phyloP scores from a whole-genome alignment of 2,797 vertebrate species.

The Poeciliopsis paucimaculata region DNA sequence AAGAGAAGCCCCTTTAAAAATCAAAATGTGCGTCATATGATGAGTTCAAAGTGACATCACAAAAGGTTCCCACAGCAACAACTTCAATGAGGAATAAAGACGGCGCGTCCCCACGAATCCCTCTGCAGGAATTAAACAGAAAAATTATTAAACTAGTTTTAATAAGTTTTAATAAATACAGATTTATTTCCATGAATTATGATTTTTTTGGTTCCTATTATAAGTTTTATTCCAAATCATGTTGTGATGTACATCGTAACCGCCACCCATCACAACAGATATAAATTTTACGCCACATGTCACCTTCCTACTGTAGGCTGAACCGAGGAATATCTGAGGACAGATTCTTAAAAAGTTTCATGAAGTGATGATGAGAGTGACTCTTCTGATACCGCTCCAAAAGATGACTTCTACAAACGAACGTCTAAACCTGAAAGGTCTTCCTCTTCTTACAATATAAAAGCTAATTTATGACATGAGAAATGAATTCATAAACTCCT shows the following conservation, averaged over 20 bases:
- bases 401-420: constrained; percentile 3
- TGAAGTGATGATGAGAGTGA: neutral
- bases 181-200: no score
- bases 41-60: neutral
- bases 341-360: neutral
- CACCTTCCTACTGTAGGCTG: neutral
- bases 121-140: neutral
- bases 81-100: neutral
- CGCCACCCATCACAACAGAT: no score
- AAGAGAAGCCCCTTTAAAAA: neutral
- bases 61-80: no score
- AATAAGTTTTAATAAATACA: no score
- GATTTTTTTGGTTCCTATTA: no score
- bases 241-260: no score
- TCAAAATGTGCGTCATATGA: neutral
- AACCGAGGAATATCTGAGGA: neutral
- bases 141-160: neutral
- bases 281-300: no score
- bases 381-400: neutral
- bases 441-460: constrained; percentile 4
- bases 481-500: constrained; percentile 40
- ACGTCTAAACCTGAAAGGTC: constrained; percentile 13
- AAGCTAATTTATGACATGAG: constrained; percentile 22
- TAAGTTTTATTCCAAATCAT: no score
- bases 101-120: neutral